Conservation (phyloP, 2,888 invertebrate genomes). For the Ellobium chinense region DNA sequence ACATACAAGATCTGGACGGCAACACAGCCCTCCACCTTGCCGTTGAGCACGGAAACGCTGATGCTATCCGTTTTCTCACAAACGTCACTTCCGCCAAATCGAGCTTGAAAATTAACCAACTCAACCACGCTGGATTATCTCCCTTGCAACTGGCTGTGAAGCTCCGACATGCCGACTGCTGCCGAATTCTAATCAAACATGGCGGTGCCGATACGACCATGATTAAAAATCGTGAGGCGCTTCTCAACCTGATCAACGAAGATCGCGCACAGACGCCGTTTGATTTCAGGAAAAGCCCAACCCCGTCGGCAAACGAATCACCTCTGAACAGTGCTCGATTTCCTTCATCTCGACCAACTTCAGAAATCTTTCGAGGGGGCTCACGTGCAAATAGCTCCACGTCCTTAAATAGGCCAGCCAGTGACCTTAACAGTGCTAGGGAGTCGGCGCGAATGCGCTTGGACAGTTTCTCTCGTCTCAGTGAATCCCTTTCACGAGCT, state of each 20-base stretch:
- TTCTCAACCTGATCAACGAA: conserved; percentile 38
- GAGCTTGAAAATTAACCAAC: conserved; percentile 55
- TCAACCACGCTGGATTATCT: conserved; percentile 57
- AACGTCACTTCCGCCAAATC: conserved; percentile 57
- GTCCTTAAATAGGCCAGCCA: conserved; percentile 8
- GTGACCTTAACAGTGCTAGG: conserved; percentile 31
- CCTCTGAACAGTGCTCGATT: not conserved
- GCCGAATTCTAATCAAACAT: conserved; percentile 61
- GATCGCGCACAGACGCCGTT: conserved; percentile 30
- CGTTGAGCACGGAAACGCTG: conserved; percentile 58
- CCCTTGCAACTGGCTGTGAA: conserved; percentile 64
- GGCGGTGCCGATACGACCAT: conserved; percentile 57
- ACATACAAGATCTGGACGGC: conserved; percentile 59
- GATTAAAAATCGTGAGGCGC: conserved; percentile 39
- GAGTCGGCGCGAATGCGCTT: conserved; percentile 14
- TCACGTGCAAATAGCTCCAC: conserved; percentile 26
- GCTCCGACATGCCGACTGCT: conserved; percentile 62
- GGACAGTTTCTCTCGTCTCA: not conserved
- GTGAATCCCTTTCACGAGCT: conserved; percentile 2
- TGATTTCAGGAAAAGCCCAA: conserved; percentile 7
- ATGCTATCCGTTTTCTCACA: conserved; percentile 60
- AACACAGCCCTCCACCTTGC: conserved; percentile 65
- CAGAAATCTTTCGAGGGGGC: not conserved
- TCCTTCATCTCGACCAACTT: conserved; percentile 2
- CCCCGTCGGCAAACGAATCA: not conserved